These are phyloP conservation scores for Paramormyrops hopkinsi DNA, from an alignment of 2,797 vertebrate genomes.

Conservation along the genomic window DNA sequence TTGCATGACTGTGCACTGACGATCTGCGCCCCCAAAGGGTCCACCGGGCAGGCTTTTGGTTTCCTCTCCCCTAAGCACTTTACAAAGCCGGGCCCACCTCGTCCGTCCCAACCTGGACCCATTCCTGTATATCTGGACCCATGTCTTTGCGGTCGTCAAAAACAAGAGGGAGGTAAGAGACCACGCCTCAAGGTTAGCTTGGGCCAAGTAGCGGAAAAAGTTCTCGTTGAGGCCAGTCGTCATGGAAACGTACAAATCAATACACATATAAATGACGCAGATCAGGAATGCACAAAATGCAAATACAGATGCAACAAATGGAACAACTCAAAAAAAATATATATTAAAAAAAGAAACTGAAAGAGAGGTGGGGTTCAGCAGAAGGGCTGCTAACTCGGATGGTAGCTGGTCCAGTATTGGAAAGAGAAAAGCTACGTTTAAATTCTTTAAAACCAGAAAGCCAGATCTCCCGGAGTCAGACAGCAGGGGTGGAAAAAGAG, in stretches of 20 bases:
- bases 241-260: neutral
- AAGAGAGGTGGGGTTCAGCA: conserved; percentile 21
- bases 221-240: neutral
- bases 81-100: neutral
- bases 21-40: conserved; percentile 44
- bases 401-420: conserved; percentile 67
- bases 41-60: neutral
- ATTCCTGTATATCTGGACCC: neutral
- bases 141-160: neutral
- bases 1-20: conserved; percentile 63
- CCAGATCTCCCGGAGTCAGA: conserved; percentile 96
- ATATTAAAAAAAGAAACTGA: conserved; percentile 19
- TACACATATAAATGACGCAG: conserved; percentile 51
- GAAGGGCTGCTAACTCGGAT: conserved; percentile 58
- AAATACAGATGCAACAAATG: conserved; percentile 52
- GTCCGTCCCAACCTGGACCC: neutral
- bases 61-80: neutral
- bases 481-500: conserved; percentile 69
- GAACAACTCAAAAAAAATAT: conserved; percentile 49
- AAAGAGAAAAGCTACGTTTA: conserved; percentile 60
- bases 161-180: neutral
- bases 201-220: neutral
- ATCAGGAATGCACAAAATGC: conserved; percentile 81
- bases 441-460: conserved; percentile 68
- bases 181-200: neutral